Percentiles rank a stretch among this genome's conserved stretches.
Evolutionary conservation across 2,797 vertebrate species (phyloP).

Genomic region (Enteromius radiatus): DNA sequence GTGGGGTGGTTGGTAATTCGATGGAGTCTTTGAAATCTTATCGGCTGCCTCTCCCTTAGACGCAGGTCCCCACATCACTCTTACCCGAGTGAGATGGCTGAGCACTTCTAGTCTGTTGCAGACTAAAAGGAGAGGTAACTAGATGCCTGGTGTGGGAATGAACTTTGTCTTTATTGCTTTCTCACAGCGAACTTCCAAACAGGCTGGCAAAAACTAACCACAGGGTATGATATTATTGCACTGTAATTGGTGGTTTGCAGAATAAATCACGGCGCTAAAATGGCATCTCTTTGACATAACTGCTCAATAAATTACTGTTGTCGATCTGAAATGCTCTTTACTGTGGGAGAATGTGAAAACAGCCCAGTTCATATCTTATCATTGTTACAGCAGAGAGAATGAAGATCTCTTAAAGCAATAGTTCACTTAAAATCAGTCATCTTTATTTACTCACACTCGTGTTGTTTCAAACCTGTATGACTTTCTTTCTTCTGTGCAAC

Average conservation of each 20-base stretch:
- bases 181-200: conserved; percentile 14
- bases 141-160: conserved; percentile 58
- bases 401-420: background rate
- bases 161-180: conserved; percentile 39
- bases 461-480: background rate
- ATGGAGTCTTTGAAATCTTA: conserved; percentile 38
- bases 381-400: background rate
- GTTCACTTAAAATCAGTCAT: background rate
- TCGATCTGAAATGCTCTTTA: background rate
- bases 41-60: conserved; percentile 75
- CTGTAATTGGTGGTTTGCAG: conserved; percentile 20
- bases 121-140: conserved; percentile 80
- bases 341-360: background rate
- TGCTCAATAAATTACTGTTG: conserved; percentile 9
- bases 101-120: conserved; percentile 82
- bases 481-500: background rate
- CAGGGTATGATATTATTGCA: conserved; percentile 7
- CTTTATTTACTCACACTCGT: background rate
- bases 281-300: conserved; percentile 22
- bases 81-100: conserved; percentile 71
- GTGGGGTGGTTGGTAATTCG: background rate
- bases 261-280: conserved; percentile 1
- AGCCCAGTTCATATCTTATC: background rate
- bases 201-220: conserved; percentile 20
- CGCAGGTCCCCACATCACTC: conserved; percentile 73